Evolutionary conservation across 2,888 invertebrate genomes (phyloP), one percentile per base, ranked within the genome.

Genomic region (Agrilus mali): DNA sequence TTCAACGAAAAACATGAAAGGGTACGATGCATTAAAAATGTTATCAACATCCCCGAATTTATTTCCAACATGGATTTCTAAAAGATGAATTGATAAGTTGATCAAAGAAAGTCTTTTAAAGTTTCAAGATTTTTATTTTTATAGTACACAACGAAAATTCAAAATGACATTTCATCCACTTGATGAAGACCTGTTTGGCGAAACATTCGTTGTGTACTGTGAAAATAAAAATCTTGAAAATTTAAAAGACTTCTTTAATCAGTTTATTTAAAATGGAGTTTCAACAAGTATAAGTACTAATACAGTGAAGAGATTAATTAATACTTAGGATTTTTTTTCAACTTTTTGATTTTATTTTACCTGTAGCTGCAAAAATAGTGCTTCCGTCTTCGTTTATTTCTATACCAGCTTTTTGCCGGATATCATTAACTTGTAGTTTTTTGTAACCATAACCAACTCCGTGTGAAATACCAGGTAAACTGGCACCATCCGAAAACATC

Each of bases 1-100:
- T 58, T 85, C 82, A 47, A 88, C 82, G 62, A 82, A 82, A 67
- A 87, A 86, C 41, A 86, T 57, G 67, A 87, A 88, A 0, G 87
- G 86, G 48, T 76, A 81, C 58, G 80, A 77, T 2, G 78, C 86
- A 36, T 76, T 70, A 58, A 88, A 81, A 43, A 75, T 73, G 44
- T 68, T 63, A 4, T 71, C 70, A 33, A 73, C 71, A 44, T 67
- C 64, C 1, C 82, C 81, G 53, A 86, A 82, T 64, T 86, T 85
- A 63, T 85, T 84, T 10, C 74, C 79, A 33, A 87, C 65, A 37
- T 78, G 69, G 36, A 80, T 70, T 62, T 75, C 80, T 81, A 68
- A 22, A 57, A 60, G 55, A 54, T 49, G 27, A 47, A 41, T 40
- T 10, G 20, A 44, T 37, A 17, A 20, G 4, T 20, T 27, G 4